These are phyloP conservation scores for Drosophila setifemur DNA, from an alignment of 1,140 invertebrate genomes.

Conservation along the genomic window DNA sequence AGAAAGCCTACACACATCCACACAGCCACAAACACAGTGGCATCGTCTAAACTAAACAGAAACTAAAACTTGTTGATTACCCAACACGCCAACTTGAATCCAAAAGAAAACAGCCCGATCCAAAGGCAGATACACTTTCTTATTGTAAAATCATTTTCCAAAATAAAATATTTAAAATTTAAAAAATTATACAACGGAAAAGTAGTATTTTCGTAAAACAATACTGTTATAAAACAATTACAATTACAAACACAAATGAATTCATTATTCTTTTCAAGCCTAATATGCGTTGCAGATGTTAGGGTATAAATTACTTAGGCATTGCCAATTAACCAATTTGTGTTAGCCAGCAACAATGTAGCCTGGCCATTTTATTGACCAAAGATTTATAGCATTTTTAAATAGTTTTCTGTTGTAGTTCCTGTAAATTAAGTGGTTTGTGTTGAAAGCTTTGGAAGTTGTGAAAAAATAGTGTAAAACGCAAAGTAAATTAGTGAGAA, in stretches of 20 bases:
- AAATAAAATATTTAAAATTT: no score
- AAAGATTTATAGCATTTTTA: conserved; percentile 69
- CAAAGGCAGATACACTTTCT: neutral
- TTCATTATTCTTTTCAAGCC: no score
- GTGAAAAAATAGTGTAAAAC: conserved; percentile 43
- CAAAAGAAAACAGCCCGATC: neutral
- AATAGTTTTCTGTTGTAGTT: conserved; percentile 46
- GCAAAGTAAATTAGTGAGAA: conserved; percentile 21
- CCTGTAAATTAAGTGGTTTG: conserved; percentile 27
- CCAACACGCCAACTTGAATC: conserved; percentile 1
- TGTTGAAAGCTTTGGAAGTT: conserved; percentile 47
- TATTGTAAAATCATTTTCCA: no score
- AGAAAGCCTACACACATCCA: conserved; percentile 1
- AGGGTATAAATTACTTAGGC: conserved; percentile 18
- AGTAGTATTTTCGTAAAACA: no score
- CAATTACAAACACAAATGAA: neutral
- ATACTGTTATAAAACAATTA: neutral
- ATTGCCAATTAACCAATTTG: conserved; percentile 61
- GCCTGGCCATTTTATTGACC: conserved; percentile 53
- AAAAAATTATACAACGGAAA: no score
- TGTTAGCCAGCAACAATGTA: conserved; percentile 32
- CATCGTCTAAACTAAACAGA: conserved; percentile 5
- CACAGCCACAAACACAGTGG: conserved; percentile 1
- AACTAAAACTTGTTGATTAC: conserved; percentile 68
- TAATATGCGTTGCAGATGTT: neutral